Evolutionary conservation across 2,888 invertebrate genomes (phyloP).

Genomic region (Heliothis peltigera): DNA sequence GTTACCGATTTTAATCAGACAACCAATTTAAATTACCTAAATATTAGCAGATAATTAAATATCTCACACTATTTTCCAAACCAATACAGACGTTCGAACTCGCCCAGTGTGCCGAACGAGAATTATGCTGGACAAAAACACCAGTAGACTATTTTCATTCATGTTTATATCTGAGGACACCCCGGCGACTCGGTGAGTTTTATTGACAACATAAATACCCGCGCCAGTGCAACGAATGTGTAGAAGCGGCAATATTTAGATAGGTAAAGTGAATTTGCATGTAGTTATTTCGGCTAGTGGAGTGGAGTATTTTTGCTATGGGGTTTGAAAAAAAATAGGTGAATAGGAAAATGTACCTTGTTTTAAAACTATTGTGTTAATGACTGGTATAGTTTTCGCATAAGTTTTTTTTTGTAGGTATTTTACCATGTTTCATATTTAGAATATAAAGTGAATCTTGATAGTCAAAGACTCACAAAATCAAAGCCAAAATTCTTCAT

Average conservation of each 20-base stretch:
- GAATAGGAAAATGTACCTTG: conserved; percentile 16
- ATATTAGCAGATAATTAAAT: conserved; percentile 15
- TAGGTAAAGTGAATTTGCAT: conserved; percentile 56
- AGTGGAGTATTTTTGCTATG: conserved; percentile 18
- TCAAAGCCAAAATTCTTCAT: too few relatives aligned
- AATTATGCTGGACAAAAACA: conserved; percentile 64
- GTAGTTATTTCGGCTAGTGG: conserved; percentile 40
- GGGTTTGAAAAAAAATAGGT: conserved; percentile 16
- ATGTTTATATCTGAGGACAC: conserved; percentile 78
- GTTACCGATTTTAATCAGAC: too few relatives aligned
- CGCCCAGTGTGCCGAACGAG: conserved; percentile 33
- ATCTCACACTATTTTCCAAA: not conserved
- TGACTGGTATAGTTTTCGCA: not conserved
- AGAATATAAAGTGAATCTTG: too few relatives aligned
- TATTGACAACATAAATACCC: conserved; percentile 86
- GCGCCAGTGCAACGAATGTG: conserved; percentile 63
- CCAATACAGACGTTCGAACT: conserved; percentile 35
- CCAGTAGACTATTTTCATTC: conserved; percentile 78
- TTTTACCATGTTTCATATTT: too few relatives aligned
- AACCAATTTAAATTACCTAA: conserved; percentile 2
- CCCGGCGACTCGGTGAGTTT: conserved; percentile 78
- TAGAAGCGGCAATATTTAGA: conserved; percentile 62
- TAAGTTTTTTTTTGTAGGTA: too few relatives aligned
- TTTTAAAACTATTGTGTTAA: not conserved
- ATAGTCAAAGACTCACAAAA: too few relatives aligned